A percentile compares a stretch with the other conserved stretches of the same genome.
phyloP scores from a whole-genome alignment of 2,888 invertebrate genomes.

The Drosophila sordidapex region DNA sequence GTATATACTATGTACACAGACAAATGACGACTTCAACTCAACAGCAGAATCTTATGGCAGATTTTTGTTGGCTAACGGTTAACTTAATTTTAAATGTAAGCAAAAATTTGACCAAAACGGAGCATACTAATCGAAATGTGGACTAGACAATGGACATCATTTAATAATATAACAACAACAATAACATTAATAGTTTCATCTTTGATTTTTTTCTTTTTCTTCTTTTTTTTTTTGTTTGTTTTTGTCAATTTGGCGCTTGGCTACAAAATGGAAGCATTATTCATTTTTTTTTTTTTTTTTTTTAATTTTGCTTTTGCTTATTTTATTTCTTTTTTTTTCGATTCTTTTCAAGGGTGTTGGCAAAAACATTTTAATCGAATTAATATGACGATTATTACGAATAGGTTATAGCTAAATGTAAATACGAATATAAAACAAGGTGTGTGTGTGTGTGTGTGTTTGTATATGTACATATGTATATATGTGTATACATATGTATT shows the following conservation, averaged over 20 bases:
- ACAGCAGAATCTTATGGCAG: conserved; percentile 31
- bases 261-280: conserved; percentile 75
- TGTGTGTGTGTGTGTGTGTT: background rate
- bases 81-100: conserved; percentile 38
- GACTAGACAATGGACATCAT: conserved; percentile 41
- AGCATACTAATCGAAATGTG: conserved; percentile 20
- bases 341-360: conserved; percentile 36
- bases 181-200: conserved; percentile 59
- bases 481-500: conserved; percentile 22
- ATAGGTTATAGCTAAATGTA: conserved; percentile 18
- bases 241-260: conserved; percentile 42
- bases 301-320: conserved; percentile 1
- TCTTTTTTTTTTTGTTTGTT: background rate
- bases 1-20: conserved; percentile 35
- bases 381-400: conserved; percentile 38
- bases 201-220: background rate
- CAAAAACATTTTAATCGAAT: conserved; percentile 50
- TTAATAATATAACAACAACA: conserved; percentile 57
- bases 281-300: conserved; percentile 2
- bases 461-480: conserved; percentile 22
- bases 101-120: conserved; percentile 19
- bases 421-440: conserved; percentile 17
- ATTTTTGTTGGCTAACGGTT: conserved; percentile 27
- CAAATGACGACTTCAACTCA: conserved; percentile 6
- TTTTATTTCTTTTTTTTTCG: background rate